phyloP scores from a whole-genome alignment of 2,113 vertebrate species.

The Cairina moschata region DNA sequence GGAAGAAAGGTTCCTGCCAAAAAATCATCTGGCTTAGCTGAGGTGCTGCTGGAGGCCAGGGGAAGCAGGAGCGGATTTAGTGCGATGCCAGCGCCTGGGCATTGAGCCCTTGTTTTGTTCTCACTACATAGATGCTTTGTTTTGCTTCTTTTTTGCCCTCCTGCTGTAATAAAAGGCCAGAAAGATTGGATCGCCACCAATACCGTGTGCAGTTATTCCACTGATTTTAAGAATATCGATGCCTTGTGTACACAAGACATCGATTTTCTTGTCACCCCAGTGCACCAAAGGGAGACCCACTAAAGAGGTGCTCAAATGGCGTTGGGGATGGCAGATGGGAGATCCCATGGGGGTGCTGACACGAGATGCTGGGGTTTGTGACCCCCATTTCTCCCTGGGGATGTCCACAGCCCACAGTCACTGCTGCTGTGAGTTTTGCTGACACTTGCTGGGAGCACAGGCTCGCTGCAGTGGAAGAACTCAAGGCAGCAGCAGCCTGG shows the following conservation, averaged over 20 bases:
- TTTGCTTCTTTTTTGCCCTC: background rate
- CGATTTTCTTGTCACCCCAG: background rate
- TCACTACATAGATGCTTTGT: accelerated
- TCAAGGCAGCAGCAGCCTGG: background rate
- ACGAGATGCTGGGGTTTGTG: background rate
- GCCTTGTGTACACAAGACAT: background rate
- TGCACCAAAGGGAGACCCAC: accelerated
- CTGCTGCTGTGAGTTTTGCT: background rate
- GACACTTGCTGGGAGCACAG: background rate
- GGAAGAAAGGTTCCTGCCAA: background rate
- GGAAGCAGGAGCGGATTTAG: background rate
- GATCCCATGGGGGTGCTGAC: accelerated
- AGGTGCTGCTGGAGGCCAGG: background rate
- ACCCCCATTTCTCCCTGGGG: background rate
- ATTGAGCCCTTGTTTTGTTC: background rate
- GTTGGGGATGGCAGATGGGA: background rate
- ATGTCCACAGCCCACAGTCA: background rate
- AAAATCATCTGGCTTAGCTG: background rate
- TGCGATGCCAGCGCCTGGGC: background rate
- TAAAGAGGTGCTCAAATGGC: background rate
- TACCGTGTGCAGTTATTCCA: background rate
- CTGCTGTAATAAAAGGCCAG: background rate
- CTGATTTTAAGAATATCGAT: background rate
- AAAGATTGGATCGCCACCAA: background rate
- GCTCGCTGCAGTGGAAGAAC: background rate